phyloP scores from a whole-genome alignment of 2,113 vertebrate genomes.

The Ursus arctos region DNA sequence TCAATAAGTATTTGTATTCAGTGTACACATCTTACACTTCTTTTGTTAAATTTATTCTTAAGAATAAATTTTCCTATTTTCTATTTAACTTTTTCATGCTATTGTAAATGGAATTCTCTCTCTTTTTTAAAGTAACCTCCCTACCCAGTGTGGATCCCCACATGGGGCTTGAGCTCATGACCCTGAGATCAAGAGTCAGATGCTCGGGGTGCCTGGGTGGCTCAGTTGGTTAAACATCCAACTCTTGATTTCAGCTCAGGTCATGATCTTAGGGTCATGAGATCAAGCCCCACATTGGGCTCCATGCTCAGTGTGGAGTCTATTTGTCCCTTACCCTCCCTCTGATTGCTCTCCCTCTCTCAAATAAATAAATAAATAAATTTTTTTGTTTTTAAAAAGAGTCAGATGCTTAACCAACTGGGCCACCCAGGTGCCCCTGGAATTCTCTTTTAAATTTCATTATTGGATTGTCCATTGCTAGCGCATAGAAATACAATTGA shows the following conservation, averaged over 20 bases:
- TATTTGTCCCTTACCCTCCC: neutral
- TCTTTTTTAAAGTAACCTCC: neutral
- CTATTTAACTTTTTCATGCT: neutral
- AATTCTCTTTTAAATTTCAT: constrained; percentile 42
- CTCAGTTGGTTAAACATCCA: neutral
- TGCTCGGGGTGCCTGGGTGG: neutral
- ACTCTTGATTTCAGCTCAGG: neutral
- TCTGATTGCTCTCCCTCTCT: neutral
- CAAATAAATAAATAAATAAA: too few species aligned
- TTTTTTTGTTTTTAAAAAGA: neutral
- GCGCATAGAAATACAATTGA: neutral
- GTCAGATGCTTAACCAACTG: neutral
- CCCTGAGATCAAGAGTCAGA: too few species aligned
- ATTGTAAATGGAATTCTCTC: neutral
- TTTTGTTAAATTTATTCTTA: constrained; percentile 20
- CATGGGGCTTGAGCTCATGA: too few species aligned
- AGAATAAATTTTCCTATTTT: too few species aligned
- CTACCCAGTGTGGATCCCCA: too few species aligned
- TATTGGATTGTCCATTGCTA: neutral
- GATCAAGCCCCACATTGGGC: neutral
- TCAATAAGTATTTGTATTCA: constrained; percentile 9
- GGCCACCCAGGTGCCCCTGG: neutral
- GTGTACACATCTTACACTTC: neutral
- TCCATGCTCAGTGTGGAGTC: neutral
- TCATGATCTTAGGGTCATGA: neutral